phyloP scores from a whole-genome alignment of 2,113 vertebrate genomes.

The Ameiurus melas region DNA sequence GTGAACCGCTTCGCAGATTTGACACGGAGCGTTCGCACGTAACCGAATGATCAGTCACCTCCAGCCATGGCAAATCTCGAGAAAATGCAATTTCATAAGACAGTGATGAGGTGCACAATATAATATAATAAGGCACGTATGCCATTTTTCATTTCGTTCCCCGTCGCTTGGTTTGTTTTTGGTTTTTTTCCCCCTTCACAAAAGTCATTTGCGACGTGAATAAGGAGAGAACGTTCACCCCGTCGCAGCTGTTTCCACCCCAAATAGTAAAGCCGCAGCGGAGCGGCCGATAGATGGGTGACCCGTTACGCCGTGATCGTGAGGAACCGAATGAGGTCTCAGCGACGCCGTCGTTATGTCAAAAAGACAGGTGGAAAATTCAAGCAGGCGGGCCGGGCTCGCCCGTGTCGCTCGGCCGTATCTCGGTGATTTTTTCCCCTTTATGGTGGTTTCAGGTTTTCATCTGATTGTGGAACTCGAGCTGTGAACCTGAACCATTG shows the following conservation, averaged over 20 bases:
- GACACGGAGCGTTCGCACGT: slow-evolving; percentile 32
- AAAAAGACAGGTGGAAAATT: slow-evolving; percentile 35
- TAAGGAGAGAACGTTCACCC: neutral
- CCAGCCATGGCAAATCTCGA: neutral
- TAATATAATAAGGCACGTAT: slow-evolving; percentile 36
- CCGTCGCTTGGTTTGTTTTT: neutral
- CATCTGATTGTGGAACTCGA: neutral
- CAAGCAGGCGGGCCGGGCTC: neutral
- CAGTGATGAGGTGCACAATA: slow-evolving; percentile 33
- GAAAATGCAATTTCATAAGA: slow-evolving; percentile 46
- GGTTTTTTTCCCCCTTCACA: neutral
- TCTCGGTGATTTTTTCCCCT: neutral
- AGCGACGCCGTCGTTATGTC: slow-evolving; percentile 15
- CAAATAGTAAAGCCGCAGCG: slow-evolving; percentile 2
- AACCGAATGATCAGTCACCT: slow-evolving; percentile 40
- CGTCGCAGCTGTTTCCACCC: slow-evolving; percentile 29
- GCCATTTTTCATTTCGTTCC: slow-evolving; percentile 7
- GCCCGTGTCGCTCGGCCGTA: neutral
- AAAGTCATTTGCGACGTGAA: slow-evolving; percentile 25
- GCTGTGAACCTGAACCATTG: neutral
- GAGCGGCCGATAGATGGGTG: slow-evolving; percentile 26
- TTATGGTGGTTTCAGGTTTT: neutral
- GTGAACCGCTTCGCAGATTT: slow-evolving; percentile 35
- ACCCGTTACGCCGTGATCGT: slow-evolving; percentile 39
- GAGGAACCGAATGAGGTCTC: slow-evolving; percentile 29